A percentile compares a stretch with the other conserved stretches of the same genome.
phyloP scores from a whole-genome alignment of 2,113 vertebrate genomes.

The Craseonycteris thonglongyai region DNA sequence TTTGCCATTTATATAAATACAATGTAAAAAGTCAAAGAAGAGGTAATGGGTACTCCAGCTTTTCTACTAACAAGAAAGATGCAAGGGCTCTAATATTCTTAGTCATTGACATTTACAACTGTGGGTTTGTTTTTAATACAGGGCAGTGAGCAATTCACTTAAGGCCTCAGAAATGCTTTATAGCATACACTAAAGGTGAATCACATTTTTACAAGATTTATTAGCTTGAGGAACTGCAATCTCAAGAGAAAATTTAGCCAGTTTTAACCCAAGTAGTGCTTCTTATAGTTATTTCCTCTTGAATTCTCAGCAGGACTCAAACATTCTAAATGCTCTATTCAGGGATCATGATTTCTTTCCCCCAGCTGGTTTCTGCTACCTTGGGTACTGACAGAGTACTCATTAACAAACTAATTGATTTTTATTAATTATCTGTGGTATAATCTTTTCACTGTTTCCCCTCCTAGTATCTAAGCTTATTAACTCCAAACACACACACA shows the following conservation, averaged over 20 bases:
- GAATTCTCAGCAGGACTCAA: constrained; percentile 80
- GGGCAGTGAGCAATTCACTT: constrained; percentile 84
- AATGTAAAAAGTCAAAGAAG: constrained; percentile 80
- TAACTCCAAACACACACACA: constrained; percentile 75
- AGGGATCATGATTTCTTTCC: constrained; percentile 66
- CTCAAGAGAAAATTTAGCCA: constrained; percentile 80
- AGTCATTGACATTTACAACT: constrained; percentile 86
- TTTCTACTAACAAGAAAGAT: constrained; percentile 75
- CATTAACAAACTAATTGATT: constrained; percentile 88
- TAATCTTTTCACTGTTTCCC: constrained; percentile 78
- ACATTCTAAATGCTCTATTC: constrained; percentile 74
- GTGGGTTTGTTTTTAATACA: constrained; percentile 84
- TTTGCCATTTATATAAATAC: constrained; percentile 79
- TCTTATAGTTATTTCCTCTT: constrained; percentile 78
- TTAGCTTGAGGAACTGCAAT: constrained; percentile 78
- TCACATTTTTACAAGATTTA: constrained; percentile 82
- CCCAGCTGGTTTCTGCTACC: constrained; percentile 77
- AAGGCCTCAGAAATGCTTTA: constrained; percentile 82
- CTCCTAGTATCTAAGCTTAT: constrained; percentile 81
- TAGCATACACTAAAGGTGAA: constrained; percentile 83
- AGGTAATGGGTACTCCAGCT: constrained; percentile 78
- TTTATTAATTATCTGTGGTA: constrained; percentile 87
- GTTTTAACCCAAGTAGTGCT: constrained; percentile 79
- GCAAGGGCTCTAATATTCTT: constrained; percentile 76
- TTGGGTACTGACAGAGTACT: constrained; percentile 81